Evolutionary conservation across 1,140 invertebrate species (phyloP).

Genomic region (Lepidurus packardi): DNA sequence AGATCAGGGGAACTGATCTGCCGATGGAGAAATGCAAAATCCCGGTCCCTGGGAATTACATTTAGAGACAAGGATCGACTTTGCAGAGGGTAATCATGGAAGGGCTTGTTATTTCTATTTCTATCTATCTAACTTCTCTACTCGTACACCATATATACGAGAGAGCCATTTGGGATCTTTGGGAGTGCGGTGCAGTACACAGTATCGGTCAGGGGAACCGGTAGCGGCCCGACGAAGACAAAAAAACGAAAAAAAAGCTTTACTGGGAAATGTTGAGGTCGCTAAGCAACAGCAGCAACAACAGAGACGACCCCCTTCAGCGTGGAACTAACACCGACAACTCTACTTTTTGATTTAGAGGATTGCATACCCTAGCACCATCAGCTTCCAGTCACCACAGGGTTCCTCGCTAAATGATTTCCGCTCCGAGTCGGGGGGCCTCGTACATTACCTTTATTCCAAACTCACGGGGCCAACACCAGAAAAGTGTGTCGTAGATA

Average conservation of each 20-base stretch:
- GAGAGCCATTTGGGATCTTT: too few relatives aligned
- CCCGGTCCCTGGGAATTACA: background rate
- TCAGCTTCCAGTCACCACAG: conserved; percentile 20
- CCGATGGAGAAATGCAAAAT: background rate
- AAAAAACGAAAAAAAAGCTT: background rate
- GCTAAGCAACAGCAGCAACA: conserved; percentile 17
- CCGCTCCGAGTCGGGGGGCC: conserved; percentile 7
- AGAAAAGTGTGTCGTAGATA: background rate
- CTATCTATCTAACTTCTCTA: too few relatives aligned
- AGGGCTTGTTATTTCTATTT: too few relatives aligned
- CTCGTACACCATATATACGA: too few relatives aligned
- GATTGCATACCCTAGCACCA: conserved; percentile 21
- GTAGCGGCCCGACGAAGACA: background rate
- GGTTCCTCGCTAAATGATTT: conserved; percentile 19
- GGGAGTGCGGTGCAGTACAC: background rate
- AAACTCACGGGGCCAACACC: conserved; percentile 11
- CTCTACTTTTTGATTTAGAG: conserved; percentile 22
- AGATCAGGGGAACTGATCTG: background rate
- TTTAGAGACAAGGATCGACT: background rate
- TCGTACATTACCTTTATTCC: conserved; percentile 19
- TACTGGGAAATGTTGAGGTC: conserved; percentile 11
- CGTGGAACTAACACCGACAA: conserved; percentile 21
- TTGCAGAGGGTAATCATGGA: too few relatives aligned
- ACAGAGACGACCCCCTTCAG: conserved; percentile 18
- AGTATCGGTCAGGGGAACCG: background rate